Evolutionary conservation across 2,888 invertebrate species (phyloP), one percentile per base, ranked within the genome.

Genomic region (Dendrolimus pini): DNA sequence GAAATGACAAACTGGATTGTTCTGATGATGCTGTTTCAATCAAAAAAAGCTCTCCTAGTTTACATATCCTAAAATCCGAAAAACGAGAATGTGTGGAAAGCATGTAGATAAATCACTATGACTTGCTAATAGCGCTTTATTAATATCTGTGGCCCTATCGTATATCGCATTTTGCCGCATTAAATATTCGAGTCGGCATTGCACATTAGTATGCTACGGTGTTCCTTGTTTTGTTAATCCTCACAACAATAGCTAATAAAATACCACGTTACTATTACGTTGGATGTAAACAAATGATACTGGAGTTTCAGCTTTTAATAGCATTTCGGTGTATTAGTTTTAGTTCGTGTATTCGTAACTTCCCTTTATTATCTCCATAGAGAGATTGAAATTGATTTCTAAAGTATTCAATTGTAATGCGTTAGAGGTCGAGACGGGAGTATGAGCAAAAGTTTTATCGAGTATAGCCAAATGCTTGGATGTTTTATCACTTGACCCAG

Each of bases 131-230:
- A 47, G 9, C 2, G 47, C 47, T 12, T 30, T 30, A 30, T 60
- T 60, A 62, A 60, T 62, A 59, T 60, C 59, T 57, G 54, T 53
- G 14, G 47, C 55, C 56, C 58, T 58, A 59, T 59, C 56, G 52
- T 10, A n/a, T 47, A 47, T 47, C 47, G 53, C 59, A 55, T 54
- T 59, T 56, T 56, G 53, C 53, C 53, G 55, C 30, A 56, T 30
- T 55, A 52, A 30, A 54, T 56, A 56, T n/a, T 55, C 55, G 41
- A 13, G 47, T 41, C 41, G 41, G 55, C n/a, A 14, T 41, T 55
- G n/a, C 41, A 52, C 57, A 57, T 53, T 53, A 55, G 41, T 53
- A 56, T 56, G 18, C 56, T 54, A 18, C 53, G 56, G 53, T 54
- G 58, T 58, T 60, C 47, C 57, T 59, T 54, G 57, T 57, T 60